Base-by-base conservation (phyloP, 2,888 invertebrate species). In the Drosophila recens region DNA sequence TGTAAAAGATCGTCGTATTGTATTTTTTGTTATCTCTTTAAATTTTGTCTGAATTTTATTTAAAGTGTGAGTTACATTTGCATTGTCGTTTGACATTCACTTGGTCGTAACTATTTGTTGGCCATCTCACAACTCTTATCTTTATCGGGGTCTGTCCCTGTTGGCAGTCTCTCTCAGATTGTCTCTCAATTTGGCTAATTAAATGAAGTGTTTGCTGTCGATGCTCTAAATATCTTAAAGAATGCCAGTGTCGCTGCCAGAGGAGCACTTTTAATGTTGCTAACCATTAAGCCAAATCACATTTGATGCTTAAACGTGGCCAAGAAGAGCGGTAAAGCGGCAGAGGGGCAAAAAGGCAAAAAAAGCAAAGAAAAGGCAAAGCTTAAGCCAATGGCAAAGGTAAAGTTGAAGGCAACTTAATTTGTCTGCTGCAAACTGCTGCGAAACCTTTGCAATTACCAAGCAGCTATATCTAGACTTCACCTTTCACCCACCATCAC, bases 361-460 rank as follows among this genome's bases (percentile, higher is more conserved):
- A 62, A 9, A 20, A 43, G 45, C 11, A 36, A 42, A 45, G 48
- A 54, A 62, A 56, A 34, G 62, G 27, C 20, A 65, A 46, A 49
- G 53, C 46, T 46, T 63, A 63, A 63, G 62, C 62, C 54, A 63
- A 63, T 57, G 52, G 40, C 52, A 59, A 48, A 30, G 45, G 46
- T 49, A 40, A 67, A 48, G 58, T 42, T 72, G 61, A 68, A 62
- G 69, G 64, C 71, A 88, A 83, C 83, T 82, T 86, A 86, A 88
- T 83, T 88, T 88, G 89, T 88, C 87, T 80, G 80, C 67, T 61
- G 76, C 65, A 73, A 67, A 67, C 49, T 62, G 57, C 63, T 46
- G 65, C 51, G 75, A 86, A 80, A 65, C 87, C 87, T 73, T 82
- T 86, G 83, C 89, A 86, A 82, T 88, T 82, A 80, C 82, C 56